Evolutionary conservation across 1,140 invertebrate genomes (phyloP).

Genomic region (Philaenus spumarius): DNA sequence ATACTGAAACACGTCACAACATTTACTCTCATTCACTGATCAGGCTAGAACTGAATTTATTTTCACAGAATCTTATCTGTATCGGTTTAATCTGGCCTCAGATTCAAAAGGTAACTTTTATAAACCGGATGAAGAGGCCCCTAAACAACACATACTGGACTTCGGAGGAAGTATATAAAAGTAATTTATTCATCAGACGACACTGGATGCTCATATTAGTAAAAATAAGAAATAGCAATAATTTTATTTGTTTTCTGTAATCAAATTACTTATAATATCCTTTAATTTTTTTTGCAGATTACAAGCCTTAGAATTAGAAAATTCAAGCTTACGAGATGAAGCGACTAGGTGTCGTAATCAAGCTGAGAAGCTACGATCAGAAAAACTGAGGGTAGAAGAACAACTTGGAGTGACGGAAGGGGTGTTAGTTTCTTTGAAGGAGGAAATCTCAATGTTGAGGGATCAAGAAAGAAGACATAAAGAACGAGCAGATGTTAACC

Average conservation of each 20-base stretch:
- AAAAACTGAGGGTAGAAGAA: slow-evolving; percentile 43
- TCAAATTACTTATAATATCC: background rate
- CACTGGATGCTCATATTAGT: no score
- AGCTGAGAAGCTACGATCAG: slow-evolving; percentile 48
- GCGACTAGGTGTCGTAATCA: slow-evolving; percentile 47
- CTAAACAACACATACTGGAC: no score
- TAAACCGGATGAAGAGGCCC: no score
- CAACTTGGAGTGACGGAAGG: slow-evolving; percentile 50
- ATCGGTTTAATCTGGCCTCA: no score
- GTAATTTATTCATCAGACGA: no score
- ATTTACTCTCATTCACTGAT: no score
- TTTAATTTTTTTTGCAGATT: slow-evolving; percentile 45
- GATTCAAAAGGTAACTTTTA: no score
- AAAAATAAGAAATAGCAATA: no score
- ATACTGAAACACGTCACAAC: no score
- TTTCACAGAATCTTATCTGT: no score
- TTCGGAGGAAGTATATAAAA: no score
- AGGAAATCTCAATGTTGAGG: slow-evolving; percentile 45
- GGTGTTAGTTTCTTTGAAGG: slow-evolving; percentile 45
- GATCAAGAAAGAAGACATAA: slow-evolving; percentile 51
- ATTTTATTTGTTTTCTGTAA: background rate
- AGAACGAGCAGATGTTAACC: slow-evolving; percentile 45
- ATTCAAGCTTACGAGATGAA: slow-evolving; percentile 69
- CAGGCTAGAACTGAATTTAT: no score
- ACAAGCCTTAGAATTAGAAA: slow-evolving; percentile 70